These are phyloP conservation scores for Erebia epiphron DNA, from an alignment of 2,888 invertebrate species.

Conservation along the genomic window DNA sequence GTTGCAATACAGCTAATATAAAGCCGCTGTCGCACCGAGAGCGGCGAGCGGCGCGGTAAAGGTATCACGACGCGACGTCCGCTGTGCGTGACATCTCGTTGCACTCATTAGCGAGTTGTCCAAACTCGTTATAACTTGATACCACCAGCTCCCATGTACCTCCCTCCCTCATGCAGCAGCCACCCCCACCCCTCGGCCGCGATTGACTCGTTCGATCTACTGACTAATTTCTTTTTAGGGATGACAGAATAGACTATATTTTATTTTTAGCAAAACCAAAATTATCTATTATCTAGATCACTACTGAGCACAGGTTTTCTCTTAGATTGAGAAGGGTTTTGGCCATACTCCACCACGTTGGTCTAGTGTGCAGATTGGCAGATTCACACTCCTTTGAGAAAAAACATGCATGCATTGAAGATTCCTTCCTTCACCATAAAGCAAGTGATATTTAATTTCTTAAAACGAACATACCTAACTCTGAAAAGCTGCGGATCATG, in stretches of 20 bases:
- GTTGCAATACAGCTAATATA: background rate
- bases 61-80: background rate
- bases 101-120: slow-evolving; percentile 77
- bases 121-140: slow-evolving; percentile 75
- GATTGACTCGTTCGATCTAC: slow-evolving; percentile 56
- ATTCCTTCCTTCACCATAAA: too few species aligned
- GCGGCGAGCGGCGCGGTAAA: slow-evolving; percentile 16
- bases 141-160: slow-evolving; percentile 35
- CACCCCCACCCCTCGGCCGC: slow-evolving; percentile 35
- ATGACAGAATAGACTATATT: slow-evolving; percentile 20
- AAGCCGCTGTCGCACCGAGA: slow-evolving; percentile 31
- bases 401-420: too few species aligned
- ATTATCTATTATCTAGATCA: too few species aligned
- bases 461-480: too few species aligned
- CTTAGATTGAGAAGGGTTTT: background rate
- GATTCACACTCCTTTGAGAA: too few species aligned
- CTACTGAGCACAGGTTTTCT: too few species aligned
- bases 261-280: background rate
- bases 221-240: slow-evolving; percentile 44
- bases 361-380: too few species aligned
- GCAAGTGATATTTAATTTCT: too few species aligned
- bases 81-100: slow-evolving; percentile 39
- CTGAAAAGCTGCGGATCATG: too few species aligned
- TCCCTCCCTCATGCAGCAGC: too few species aligned
- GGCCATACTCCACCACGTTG: too few species aligned